A percentile compares a stretch with the other conserved stretches of the same genome.
phyloP scores from a whole-genome alignment of 2,888 invertebrate genomes.

The Lacanobia oleracea region DNA sequence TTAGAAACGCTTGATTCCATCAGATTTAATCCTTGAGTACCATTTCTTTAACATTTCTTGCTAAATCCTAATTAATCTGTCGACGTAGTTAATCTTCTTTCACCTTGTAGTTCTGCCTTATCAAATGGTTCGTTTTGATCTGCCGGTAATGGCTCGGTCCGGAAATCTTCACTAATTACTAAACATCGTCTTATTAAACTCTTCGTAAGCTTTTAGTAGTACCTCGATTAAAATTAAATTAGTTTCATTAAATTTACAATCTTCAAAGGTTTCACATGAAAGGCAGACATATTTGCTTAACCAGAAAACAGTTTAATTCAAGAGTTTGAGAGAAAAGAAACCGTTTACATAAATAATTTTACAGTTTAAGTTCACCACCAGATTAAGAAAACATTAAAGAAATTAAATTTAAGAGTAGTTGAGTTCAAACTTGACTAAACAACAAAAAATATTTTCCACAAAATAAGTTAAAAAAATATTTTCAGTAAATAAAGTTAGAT shows the following conservation, averaged over 20 bases:
- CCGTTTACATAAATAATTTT: not conserved
- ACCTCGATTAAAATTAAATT: constrained; percentile 22
- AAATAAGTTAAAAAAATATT: not conserved
- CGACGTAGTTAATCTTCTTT: constrained; percentile 40
- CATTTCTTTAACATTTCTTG: constrained; percentile 14
- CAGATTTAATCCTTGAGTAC: constrained; percentile 2
- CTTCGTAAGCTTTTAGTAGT: constrained; percentile 30
- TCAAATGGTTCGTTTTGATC: constrained; percentile 42
- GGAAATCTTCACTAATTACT: constrained; percentile 53
- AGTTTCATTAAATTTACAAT: constrained; percentile 17
- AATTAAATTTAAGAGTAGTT: too few species aligned
- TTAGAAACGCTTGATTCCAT: not conserved
- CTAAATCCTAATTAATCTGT: constrained; percentile 50
- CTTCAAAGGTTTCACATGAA: constrained; percentile 30
- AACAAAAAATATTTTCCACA: not conserved
- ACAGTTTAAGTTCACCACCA: not conserved
- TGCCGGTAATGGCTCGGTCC: constrained; percentile 19
- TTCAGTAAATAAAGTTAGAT: not conserved
- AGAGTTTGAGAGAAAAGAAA: not conserved
- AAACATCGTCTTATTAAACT: constrained; percentile 26
- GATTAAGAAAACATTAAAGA: not conserved
- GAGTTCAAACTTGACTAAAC: not conserved
- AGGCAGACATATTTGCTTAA: constrained; percentile 1
- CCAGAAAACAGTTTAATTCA: not conserved
- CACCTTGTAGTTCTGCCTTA: constrained; percentile 17